Percentiles rank a stretch among this genome's conserved stretches.
Evolutionary conservation across 1,140 invertebrate genomes (phyloP).

Genomic region (Antheraea mylitta): DNA sequence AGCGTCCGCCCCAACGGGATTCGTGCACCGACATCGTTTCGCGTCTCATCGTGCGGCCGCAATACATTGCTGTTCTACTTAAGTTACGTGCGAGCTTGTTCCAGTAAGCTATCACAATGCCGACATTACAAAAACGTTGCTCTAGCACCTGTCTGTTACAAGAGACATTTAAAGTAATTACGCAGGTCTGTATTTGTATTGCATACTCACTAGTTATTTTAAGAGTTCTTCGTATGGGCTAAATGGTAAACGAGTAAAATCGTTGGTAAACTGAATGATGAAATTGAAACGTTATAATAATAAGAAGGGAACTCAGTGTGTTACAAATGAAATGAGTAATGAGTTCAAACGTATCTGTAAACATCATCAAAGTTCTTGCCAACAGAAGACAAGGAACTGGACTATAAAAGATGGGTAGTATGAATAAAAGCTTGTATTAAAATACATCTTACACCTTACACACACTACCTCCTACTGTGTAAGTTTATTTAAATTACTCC

Average conservation of each 20-base stretch:
- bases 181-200: too few relatives aligned
- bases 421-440: background rate
- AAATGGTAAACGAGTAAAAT: background rate
- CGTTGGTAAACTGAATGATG: background rate
- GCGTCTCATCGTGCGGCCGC: constrained; percentile 71
- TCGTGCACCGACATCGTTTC: constrained; percentile 67
- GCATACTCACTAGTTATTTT: too few relatives aligned
- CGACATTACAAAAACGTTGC: constrained; percentile 36
- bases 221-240: background rate
- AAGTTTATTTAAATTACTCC: background rate
- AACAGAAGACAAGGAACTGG: too few relatives aligned
- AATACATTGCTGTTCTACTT: constrained; percentile 73
- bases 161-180: background rate
- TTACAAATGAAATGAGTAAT: too few relatives aligned
- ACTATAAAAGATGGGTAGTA: background rate
- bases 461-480: too few relatives aligned
- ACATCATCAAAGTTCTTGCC: too few relatives aligned
- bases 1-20: constrained; percentile 72
- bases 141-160: background rate
- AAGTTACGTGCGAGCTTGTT: constrained; percentile 59
- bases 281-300: too few relatives aligned
- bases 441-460: background rate
- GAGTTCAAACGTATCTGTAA: too few relatives aligned
- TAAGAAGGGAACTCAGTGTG: too few relatives aligned
- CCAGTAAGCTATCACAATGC: constrained; percentile 48